Percentiles rank a stretch among this genome's conserved stretches.
Conservation (phyloP, 2,113 vertebrate species). For the Crotalus helleri region DNA sequence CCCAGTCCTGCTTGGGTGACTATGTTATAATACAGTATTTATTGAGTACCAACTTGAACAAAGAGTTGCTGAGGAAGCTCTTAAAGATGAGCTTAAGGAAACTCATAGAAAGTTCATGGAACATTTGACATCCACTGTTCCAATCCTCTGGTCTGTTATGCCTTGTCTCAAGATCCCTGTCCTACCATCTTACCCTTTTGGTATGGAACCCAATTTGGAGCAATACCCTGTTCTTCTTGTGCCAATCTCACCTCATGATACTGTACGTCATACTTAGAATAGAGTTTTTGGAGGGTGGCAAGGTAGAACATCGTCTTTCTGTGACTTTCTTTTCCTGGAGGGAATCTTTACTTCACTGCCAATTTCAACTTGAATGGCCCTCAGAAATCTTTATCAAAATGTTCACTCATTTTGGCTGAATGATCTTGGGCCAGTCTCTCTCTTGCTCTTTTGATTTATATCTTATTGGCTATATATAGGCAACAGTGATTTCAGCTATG, state of each 20-base stretch:
- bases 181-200: neutral
- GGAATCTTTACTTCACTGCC: neutral
- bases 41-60: neutral
- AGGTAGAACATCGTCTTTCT: neutral
- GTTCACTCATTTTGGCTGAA: neutral
- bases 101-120: neutral
- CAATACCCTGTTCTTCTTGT: neutral
- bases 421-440: neutral
- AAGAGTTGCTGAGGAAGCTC: neutral
- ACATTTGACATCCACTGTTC: neutral
- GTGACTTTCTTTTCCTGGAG: too few species aligned
- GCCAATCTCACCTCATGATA: neutral
- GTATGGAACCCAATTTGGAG: neutral
- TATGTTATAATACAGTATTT: neutral
- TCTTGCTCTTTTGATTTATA: slow-evolving; percentile 55
- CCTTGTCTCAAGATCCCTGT: neutral
- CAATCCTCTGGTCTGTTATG: too few species aligned
- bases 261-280: too few species aligned
- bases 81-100: neutral
- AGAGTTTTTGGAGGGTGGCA: neutral
- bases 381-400: neutral
- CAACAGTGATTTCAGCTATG: slow-evolving; percentile 38
- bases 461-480: slow-evolving; percentile 31
- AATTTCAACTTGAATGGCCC: neutral
- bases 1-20: neutral